These are phyloP conservation scores for Gryllus bimaculatus DNA, from an alignment of 1,140 invertebrate genomes.

Conservation along the genomic window DNA sequence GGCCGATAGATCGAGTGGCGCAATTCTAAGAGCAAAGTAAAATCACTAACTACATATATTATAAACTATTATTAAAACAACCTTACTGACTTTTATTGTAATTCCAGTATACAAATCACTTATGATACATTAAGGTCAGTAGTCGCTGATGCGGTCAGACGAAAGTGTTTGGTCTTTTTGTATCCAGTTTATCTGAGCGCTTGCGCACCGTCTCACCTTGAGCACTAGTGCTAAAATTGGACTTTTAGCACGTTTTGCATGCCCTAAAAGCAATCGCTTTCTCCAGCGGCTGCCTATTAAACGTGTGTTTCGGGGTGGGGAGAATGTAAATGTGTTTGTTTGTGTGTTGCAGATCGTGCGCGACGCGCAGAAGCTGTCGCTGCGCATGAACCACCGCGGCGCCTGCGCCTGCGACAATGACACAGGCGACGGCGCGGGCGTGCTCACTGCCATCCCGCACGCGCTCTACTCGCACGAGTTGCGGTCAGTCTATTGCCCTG, in stretches of 20 bases:
- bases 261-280: neutral
- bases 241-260: too few species aligned
- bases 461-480: conserved; percentile 78
- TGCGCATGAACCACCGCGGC: conserved; percentile 97
- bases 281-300: neutral
- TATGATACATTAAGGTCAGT: too few species aligned
- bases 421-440: conserved; percentile 95
- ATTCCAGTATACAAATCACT: too few species aligned
- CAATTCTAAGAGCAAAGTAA: too few species aligned
- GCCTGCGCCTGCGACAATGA: conserved; percentile 98
- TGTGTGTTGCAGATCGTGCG: conserved; percentile 65
- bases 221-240: too few species aligned
- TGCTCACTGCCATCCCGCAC: conserved; percentile 93
- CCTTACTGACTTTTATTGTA: too few species aligned
- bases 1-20: too few species aligned
- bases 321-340: neutral
- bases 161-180: too few species aligned
- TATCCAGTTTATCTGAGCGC: too few species aligned
- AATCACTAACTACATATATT: too few species aligned
- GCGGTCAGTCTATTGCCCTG: conserved; percentile 41
- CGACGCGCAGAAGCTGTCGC: conserved; percentile 87
- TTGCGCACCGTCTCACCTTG: neutral
- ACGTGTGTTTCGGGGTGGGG: neutral
- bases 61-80: too few species aligned
- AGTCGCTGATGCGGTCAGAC: too few species aligned